Evolutionary conservation across 2,113 vertebrate species (phyloP).

Genomic region (Thermophis baileyi): DNA sequence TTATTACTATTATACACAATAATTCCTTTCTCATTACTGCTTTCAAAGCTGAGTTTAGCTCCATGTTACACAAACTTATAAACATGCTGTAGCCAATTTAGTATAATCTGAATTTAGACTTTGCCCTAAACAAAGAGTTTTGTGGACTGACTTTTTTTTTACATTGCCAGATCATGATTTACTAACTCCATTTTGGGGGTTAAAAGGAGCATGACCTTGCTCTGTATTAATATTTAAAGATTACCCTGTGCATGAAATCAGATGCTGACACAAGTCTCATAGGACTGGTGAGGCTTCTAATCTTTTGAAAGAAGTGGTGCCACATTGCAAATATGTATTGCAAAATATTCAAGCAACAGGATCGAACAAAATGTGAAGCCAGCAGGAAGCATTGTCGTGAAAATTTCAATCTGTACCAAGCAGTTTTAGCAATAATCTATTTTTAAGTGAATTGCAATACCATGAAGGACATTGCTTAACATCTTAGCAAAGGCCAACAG

Average conservation of each 20-base stretch:
- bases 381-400: constrained; percentile 60
- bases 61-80: neutral
- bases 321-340: constrained; percentile 58
- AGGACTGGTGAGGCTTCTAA: constrained; percentile 63
- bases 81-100: constrained; percentile 37
- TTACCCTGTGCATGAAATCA: constrained; percentile 59
- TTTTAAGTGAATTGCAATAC: constrained; percentile 47
- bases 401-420: constrained; percentile 51
- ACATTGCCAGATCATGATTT: constrained; percentile 56
- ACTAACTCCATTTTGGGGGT: constrained; percentile 54
- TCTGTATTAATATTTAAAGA: constrained; percentile 63
- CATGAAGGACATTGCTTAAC: constrained; percentile 48
- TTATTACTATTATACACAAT: constrained; percentile 37
- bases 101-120: constrained; percentile 64
- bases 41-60: neutral
- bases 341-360: constrained; percentile 47
- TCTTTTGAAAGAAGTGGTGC: constrained; percentile 60
- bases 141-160: constrained; percentile 47
- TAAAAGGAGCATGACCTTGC: constrained; percentile 56
- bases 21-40: constrained; percentile 6
- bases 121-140: constrained; percentile 62
- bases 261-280: constrained; percentile 69
- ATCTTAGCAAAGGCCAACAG: constrained; percentile 54
- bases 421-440: constrained; percentile 41
- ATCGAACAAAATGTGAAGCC: constrained; percentile 60